Conservation (phyloP, 2,888 invertebrate genomes). For the Rhyacophila evoluta region DNA sequence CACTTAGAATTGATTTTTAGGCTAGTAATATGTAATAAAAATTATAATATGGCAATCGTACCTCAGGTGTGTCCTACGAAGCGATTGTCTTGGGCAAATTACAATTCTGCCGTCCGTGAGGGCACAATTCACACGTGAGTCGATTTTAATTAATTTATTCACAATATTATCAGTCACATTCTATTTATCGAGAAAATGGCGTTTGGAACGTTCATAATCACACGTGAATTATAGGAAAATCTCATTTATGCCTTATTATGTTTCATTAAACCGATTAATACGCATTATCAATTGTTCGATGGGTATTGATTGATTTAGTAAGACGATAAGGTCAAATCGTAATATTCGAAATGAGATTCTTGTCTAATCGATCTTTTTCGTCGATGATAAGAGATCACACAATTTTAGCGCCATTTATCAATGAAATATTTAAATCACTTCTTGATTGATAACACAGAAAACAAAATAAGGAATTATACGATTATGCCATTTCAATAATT, state of each 20-base stretch:
- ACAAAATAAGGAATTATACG: too few species aligned
- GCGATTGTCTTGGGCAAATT: not conserved
- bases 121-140: slow-evolving; percentile 1
- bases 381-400: not conserved
- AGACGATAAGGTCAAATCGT: not conserved
- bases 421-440: too few species aligned
- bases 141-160: not conserved
- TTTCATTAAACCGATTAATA: too few species aligned
- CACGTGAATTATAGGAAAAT: not conserved
- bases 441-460: too few species aligned
- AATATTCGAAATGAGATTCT: not conserved
- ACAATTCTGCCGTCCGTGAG: not conserved
- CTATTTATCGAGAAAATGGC: not conserved
- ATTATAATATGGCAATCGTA: slow-evolving; percentile 26
- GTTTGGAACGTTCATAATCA: not conserved
- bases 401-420: too few species aligned
- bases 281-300: too few species aligned
- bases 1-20: slow-evolving; percentile 23
- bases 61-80: slow-evolving; percentile 18
- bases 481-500: too few species aligned
- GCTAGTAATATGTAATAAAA: slow-evolving; percentile 34
- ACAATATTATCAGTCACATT: slow-evolving; percentile 1
- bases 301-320: not conserved
- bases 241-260: too few species aligned
- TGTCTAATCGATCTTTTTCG: not conserved